These are phyloP conservation scores for Hippocampus zosterae DNA, from an alignment of 2,113 vertebrate species.

Conservation along the genomic window DNA sequence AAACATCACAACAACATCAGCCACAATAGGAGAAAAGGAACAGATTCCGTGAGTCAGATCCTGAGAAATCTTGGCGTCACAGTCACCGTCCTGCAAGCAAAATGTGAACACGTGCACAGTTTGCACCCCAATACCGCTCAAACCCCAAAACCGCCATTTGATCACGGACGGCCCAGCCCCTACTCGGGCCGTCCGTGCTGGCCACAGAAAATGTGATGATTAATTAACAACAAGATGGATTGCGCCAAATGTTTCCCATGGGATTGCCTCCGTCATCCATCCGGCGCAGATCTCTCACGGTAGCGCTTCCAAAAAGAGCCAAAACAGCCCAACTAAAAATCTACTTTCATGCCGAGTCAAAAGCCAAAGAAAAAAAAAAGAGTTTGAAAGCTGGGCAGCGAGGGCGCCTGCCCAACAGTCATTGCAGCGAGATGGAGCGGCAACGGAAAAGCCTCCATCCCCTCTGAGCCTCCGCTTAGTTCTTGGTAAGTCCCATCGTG, in stretches of 20 bases:
- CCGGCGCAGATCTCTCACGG: slow-evolving; percentile 42
- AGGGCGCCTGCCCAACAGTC: no score
- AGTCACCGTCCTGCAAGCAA: slow-evolving; percentile 4
- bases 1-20: slow-evolving; percentile 21
- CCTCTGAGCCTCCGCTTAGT: no score
- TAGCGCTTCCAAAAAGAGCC: slow-evolving; percentile 38
- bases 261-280: slow-evolving; percentile 34
- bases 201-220: slow-evolving; percentile 62
- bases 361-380: no score
- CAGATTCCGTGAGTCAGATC: slow-evolving; percentile 21
- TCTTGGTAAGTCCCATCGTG: no score
- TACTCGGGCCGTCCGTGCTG: slow-evolving; percentile 43
- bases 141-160: slow-evolving; percentile 40
- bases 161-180: slow-evolving; percentile 55
- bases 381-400: no score
- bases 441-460: no score
- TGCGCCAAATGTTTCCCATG: slow-evolving; percentile 57
- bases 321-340: no score
- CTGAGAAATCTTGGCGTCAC: slow-evolving; percentile 27
- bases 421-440: no score
- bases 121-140: slow-evolving; percentile 21
- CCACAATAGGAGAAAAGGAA: background rate
- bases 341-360: no score
- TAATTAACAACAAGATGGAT: slow-evolving; percentile 64
- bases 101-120: slow-evolving; percentile 9